Conservation (phyloP, 2,888 invertebrate genomes). For the Megalurothrips usitatus region DNA sequence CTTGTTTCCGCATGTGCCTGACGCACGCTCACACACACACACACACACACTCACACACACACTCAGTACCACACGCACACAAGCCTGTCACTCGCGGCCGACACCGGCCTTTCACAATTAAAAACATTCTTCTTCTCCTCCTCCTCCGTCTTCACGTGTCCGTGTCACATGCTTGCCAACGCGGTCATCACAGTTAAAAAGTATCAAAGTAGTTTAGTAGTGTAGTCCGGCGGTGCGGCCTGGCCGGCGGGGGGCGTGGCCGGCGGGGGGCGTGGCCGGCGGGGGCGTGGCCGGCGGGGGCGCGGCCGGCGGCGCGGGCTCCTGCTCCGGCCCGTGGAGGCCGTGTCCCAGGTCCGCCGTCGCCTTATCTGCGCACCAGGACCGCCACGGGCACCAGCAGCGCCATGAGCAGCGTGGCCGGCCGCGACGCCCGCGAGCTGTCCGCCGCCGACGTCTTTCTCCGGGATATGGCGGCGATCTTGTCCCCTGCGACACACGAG, state of each 20-base stretch:
- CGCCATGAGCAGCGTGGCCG: not conserved
- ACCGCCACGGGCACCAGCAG: not conserved
- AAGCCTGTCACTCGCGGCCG: not conserved
- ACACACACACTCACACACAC: not conserved
- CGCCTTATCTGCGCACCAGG: constrained; percentile 8
- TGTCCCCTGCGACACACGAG: constrained; percentile 72
- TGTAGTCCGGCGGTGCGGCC: not conserved
- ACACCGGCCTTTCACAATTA: not conserved
- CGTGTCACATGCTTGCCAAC: not conserved
- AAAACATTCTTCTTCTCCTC: not conserved
- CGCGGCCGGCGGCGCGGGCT: not conserved
- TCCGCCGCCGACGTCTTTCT: constrained; percentile 55
- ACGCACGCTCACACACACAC: not conserved
- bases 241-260: not conserved
- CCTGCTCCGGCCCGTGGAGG: not conserved
- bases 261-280: too few species aligned
- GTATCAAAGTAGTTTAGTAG: not conserved
- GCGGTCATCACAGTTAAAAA: constrained; percentile 9
- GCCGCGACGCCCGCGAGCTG: not conserved
- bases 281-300: too few species aligned
- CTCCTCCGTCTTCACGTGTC: constrained; percentile 20
- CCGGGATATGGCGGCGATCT: constrained; percentile 83
- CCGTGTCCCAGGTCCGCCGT: not conserved
- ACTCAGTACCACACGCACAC: not conserved
- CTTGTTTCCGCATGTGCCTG: not conserved